phyloP scores from a whole-genome alignment of 2,797 vertebrate species.

The Enteromius unitaeniatus region DNA sequence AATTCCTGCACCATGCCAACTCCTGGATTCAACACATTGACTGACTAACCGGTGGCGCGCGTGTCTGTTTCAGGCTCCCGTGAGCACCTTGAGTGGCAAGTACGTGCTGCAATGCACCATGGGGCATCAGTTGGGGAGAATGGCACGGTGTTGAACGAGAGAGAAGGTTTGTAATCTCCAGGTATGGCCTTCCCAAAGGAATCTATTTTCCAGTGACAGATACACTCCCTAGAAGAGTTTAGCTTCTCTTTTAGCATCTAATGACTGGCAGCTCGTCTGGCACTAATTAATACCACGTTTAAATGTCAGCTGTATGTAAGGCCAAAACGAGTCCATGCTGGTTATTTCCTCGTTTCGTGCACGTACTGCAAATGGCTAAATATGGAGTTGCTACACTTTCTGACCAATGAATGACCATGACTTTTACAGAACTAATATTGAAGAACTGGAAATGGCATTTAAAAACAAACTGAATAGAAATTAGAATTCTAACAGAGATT shows the following conservation, averaged over 20 bases:
- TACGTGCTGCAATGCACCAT: slow-evolving; percentile 57
- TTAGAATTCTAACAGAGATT: not conserved
- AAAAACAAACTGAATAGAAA: not conserved
- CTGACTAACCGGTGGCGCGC: slow-evolving; percentile 32
- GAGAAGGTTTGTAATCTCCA: not conserved
- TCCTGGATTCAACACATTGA: slow-evolving; percentile 72
- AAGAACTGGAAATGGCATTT: not conserved
- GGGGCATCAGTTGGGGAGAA: slow-evolving; percentile 38
- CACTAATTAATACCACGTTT: slow-evolving; percentile 45
- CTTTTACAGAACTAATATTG: not conserved
- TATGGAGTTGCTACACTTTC: not conserved
- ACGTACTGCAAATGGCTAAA: slow-evolving; percentile 16
- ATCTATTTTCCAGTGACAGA: slow-evolving; percentile 31
- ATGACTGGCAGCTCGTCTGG: slow-evolving; percentile 40
- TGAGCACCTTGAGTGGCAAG: slow-evolving; percentile 48
- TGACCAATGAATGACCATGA: slow-evolving; percentile 11
- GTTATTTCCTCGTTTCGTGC: not conserved
- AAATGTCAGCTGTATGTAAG: slow-evolving; percentile 44
- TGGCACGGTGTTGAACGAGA: slow-evolving; percentile 33
- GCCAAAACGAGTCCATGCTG: slow-evolving; percentile 20
- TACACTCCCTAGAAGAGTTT: slow-evolving; percentile 8
- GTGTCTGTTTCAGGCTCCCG: slow-evolving; percentile 34
- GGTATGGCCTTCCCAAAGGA: slow-evolving; percentile 20
- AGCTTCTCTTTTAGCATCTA: slow-evolving; percentile 7
- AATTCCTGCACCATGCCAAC: slow-evolving; percentile 88